phyloP scores from a whole-genome alignment of 1,140 invertebrate genomes.

The Euwallacea fornicatus region DNA sequence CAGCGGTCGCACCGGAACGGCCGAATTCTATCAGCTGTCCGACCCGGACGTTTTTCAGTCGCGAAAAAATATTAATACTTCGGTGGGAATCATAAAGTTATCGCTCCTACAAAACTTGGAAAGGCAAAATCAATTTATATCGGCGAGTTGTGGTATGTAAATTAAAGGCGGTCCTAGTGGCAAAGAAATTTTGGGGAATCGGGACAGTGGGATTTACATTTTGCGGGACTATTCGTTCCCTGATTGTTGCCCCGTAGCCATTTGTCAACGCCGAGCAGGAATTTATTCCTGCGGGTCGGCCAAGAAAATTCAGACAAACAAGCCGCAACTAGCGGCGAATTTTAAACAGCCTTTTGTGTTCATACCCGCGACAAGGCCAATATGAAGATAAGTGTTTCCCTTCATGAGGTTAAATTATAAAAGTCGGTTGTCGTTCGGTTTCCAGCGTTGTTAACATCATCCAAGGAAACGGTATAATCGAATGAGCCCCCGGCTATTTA shows the following conservation, averaged over 20 bases:
- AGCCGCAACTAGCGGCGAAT: constrained; percentile 28
- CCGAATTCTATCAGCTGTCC: too few relatives aligned
- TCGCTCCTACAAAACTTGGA: too few relatives aligned
- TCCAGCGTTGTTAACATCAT: too few relatives aligned
- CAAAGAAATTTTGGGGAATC: neutral
- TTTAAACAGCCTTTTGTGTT: constrained; percentile 27
- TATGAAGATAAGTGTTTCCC: constrained; percentile 24
- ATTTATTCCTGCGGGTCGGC: constrained; percentile 24
- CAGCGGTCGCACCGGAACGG: too few relatives aligned
- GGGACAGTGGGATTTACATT: constrained; percentile 3
- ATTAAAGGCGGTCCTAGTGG: too few relatives aligned
- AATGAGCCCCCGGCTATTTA: constrained; percentile 7
- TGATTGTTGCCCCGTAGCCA: constrained; percentile 19
- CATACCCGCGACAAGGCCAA: constrained; percentile 12
- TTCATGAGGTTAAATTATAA: neutral
- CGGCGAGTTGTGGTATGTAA: too few relatives aligned
- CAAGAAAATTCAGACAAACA: constrained; percentile 32
- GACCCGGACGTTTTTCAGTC: too few relatives aligned
- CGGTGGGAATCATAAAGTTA: too few relatives aligned
- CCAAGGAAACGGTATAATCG: constrained; percentile 1
- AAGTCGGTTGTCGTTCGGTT: neutral
- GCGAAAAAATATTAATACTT: too few relatives aligned
- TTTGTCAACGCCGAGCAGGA: constrained; percentile 23
- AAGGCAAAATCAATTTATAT: too few relatives aligned
- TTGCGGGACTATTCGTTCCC: constrained; percentile 18